Conservation (phyloP, 2,888 invertebrate species). For the Cylindroiulus punctatus region DNA sequence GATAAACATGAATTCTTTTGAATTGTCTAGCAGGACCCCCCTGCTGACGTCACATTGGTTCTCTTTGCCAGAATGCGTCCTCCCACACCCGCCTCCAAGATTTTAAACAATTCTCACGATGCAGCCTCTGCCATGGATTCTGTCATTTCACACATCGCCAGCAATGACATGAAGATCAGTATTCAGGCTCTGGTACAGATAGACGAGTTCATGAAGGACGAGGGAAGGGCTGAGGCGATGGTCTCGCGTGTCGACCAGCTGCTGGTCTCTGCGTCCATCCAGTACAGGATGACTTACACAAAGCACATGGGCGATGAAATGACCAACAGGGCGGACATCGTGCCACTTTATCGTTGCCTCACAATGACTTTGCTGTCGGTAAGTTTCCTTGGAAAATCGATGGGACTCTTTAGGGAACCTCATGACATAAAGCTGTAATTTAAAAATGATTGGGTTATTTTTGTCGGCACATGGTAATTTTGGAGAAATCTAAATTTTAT, state of each 20-base stretch:
- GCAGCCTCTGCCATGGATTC: constrained; percentile 67
- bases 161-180: constrained; percentile 73
- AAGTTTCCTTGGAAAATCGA: constrained; percentile 51
- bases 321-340: constrained; percentile 63
- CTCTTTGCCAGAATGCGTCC: constrained; percentile 59
- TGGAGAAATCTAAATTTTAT: too few species aligned
- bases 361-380: constrained; percentile 64
- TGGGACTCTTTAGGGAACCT: too few species aligned
- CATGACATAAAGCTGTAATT: too few species aligned
- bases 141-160: constrained; percentile 74
- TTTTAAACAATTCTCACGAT: constrained; percentile 63
- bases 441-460: too few species aligned
- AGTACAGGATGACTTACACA: constrained; percentile 70
- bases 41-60: neutral
- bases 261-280: constrained; percentile 73
- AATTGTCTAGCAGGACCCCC: neutral
- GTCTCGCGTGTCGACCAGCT: constrained; percentile 75
- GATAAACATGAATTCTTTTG: neutral
- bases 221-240: constrained; percentile 64
- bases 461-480: too few species aligned
- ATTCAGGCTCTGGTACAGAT: constrained; percentile 76
- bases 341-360: constrained; percentile 65
- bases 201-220: constrained; percentile 73
- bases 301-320: constrained; percentile 65
- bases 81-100: constrained; percentile 62